Evolutionary conservation across 2,113 vertebrate genomes (phyloP), one percentile per base, ranked within the genome.

Genomic region (Triplophysa dalaica): DNA sequence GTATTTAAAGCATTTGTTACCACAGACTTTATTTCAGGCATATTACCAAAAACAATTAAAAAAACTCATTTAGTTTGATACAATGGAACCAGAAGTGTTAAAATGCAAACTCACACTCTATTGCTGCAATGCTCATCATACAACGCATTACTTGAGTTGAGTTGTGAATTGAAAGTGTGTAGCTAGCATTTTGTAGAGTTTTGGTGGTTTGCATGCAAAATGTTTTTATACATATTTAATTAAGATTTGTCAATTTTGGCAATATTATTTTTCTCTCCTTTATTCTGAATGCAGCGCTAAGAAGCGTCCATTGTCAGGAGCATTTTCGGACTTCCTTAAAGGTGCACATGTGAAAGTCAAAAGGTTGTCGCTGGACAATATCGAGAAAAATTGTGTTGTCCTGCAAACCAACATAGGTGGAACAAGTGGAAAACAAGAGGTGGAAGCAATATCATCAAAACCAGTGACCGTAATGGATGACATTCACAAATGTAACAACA

Each of bases 301-400:
- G 73, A 83, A 86, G 41, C 79, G 82, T 5, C 83, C 83, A 29
- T 81, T 62, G 11, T 68, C 79, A 65, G 56, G 66, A 2, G 80
- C 75, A 9, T 52, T 86, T 43, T 86, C 85, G 12, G 82, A 83
- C 41, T 62, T 86, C 54, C 79, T 86, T 54, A 83, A 84, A 24
- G 75, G 75, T 22, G 62, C 85, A 66, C 82, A 79, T 16, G 76
- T 83, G 54, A 84, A 86, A 65, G 77, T 86, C 9, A 79, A 79
- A 75, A 83, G 68, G 56, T 79, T 68, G 62, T 70, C 84, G 45
- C 67, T 63, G 24, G 76, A 84, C 33, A 80, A 81, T 45, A 33
- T 72, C 3, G 65, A 33, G 22, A 41, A 56, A n/a, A 65, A 63
- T 68, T 13, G 24, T 33, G 43, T 11, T 64, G 14, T 5, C 19